Conservation (phyloP, 1,140 invertebrate genomes). For the Lepeophtheirus salmonis region DNA sequence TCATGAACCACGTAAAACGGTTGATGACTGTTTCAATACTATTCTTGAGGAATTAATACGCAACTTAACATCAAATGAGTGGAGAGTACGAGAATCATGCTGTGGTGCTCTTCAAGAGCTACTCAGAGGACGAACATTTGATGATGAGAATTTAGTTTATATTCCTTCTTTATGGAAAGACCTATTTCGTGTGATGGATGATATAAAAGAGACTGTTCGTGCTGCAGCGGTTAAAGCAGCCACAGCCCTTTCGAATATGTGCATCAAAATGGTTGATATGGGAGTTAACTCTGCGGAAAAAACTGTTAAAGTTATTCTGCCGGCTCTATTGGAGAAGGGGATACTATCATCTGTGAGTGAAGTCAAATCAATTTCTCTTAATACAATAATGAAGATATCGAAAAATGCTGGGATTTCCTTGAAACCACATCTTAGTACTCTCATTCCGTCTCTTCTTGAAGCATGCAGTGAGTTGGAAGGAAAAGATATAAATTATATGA, state of each 20-base stretch:
- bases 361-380: slow-evolving; percentile 29
- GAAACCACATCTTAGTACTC: slow-evolving; percentile 51
- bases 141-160: slow-evolving; percentile 31
- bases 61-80: slow-evolving; percentile 42
- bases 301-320: slow-evolving; percentile 11
- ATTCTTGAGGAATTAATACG: slow-evolving; percentile 15
- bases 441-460: slow-evolving; percentile 62
- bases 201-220: slow-evolving; percentile 73
- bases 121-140: slow-evolving; percentile 35
- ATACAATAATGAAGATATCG: slow-evolving; percentile 62
- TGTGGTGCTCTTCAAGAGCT: slow-evolving; percentile 68
- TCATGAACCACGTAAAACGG: slow-evolving; percentile 59
- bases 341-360: slow-evolving; percentile 9
- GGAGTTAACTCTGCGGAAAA: slow-evolving; percentile 5
- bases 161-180: slow-evolving; percentile 56
- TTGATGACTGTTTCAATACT: slow-evolving; percentile 24
- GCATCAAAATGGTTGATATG: slow-evolving; percentile 20
- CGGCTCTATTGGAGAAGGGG: slow-evolving; percentile 12
- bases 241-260: slow-evolving; percentile 54
- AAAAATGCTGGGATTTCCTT: slow-evolving; percentile 51
- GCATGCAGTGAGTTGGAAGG: slow-evolving; percentile 67
- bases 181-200: slow-evolving; percentile 74
- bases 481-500: slow-evolving; percentile 52
- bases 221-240: slow-evolving; percentile 54
- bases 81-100: slow-evolving; percentile 72